phyloP scores from a whole-genome alignment of 1,140 invertebrate species.

The Trachymyrmex septentrionalis region DNA sequence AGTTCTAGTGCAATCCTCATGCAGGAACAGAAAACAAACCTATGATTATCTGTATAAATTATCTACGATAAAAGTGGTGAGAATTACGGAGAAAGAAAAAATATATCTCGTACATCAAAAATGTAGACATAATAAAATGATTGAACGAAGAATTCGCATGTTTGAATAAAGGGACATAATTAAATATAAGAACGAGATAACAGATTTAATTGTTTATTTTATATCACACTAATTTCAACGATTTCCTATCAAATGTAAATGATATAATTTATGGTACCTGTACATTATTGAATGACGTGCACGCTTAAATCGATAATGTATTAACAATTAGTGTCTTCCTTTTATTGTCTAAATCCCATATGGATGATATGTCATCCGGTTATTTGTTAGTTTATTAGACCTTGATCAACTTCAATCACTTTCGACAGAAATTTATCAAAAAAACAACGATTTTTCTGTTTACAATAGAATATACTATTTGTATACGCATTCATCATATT shows the following conservation, averaged over 20 bases:
- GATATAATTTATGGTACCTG: not conserved
- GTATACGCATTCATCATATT: not conserved
- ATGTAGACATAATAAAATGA: not conserved
- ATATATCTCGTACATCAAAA: not conserved
- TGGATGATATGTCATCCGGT: not conserved
- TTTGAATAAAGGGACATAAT: not conserved
- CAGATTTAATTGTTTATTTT: not conserved
- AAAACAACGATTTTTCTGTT: not conserved
- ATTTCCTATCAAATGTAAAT: not conserved
- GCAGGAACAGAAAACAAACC: too few species aligned
- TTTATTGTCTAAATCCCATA: not conserved
- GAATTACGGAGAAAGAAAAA: not conserved
- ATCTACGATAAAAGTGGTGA: not conserved
- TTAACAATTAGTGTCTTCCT: not conserved
- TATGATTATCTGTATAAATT: not conserved
- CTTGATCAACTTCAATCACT: not conserved
- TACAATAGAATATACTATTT: not conserved
- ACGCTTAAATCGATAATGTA: not conserved
- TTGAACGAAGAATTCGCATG: too few species aligned
- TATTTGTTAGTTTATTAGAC: not conserved
- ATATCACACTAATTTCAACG: not conserved
- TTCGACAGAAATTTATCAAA: not conserved
- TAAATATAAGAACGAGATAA: not conserved
- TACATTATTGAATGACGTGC: not conserved
- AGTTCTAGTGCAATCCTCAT: too few species aligned